Evolutionary conservation across 2,797 vertebrate species (phyloP).

Genomic region (Helarctos malayanus): DNA sequence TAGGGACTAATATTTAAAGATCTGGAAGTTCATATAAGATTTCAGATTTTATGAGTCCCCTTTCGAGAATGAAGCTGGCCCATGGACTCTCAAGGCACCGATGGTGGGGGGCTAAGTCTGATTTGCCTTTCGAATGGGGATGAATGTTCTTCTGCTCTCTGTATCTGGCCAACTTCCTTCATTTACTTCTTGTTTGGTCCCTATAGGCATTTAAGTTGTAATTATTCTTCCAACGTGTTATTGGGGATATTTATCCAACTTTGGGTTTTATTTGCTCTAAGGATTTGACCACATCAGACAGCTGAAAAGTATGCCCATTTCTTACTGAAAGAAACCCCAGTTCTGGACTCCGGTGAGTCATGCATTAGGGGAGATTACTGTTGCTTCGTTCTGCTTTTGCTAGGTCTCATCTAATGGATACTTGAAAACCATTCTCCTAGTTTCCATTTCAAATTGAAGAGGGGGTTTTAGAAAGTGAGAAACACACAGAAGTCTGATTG

Average conservation of each 20-base stretch:
- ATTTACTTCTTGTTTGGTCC: background rate
- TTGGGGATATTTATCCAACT: background rate
- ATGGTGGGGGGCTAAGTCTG: background rate
- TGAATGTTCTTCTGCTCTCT: background rate
- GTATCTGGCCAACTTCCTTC: background rate
- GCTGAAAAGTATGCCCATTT: background rate
- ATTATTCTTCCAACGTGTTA: background rate
- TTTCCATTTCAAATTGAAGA: conserved; percentile 40
- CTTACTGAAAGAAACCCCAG: background rate
- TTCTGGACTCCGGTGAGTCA: background rate
- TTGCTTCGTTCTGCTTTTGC: background rate
- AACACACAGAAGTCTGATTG: background rate
- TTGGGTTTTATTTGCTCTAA: background rate
- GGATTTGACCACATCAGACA: background rate
- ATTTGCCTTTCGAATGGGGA: background rate
- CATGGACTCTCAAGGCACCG: background rate
- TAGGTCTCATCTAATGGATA: background rate
- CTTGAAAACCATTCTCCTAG: background rate
- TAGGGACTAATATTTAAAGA: background rate
- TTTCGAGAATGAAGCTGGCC: background rate
- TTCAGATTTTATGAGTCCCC: background rate
- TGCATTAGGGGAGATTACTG: background rate
- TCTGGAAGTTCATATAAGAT: background rate
- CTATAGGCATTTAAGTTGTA: background rate
- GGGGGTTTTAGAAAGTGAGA: background rate